These are phyloP conservation scores for Sphaeridia pumilis DNA, from an alignment of 2,888 invertebrate species.

Conservation along the genomic window DNA sequence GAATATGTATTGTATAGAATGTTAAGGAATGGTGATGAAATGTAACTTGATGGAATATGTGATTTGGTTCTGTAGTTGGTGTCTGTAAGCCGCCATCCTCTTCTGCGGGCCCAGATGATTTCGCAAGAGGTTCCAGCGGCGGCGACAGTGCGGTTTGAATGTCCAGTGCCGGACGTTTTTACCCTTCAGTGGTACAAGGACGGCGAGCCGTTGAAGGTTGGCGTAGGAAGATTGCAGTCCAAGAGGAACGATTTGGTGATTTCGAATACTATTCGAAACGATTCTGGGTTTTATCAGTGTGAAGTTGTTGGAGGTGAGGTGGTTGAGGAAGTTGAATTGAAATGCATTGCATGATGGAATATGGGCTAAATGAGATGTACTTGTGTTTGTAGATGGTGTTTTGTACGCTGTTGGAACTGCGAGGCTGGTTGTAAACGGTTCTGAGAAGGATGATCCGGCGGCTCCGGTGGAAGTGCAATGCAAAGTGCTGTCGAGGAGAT, in stretches of 20 bases:
- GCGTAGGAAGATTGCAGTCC: slow-evolving; percentile 31
- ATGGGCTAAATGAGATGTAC: not conserved
- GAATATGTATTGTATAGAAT: not conserved
- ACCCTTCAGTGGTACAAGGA: slow-evolving; percentile 33
- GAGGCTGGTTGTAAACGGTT: slow-evolving; percentile 25
- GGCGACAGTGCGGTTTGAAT: slow-evolving; percentile 28
- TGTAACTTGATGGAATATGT: not conserved
- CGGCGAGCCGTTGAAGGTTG: slow-evolving; percentile 30
- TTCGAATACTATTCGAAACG: slow-evolving; percentile 33
- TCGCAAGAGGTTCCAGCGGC: slow-evolving; percentile 27
- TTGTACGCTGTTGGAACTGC: slow-evolving; percentile 31
- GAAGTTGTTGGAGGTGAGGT: slow-evolving; percentile 25
- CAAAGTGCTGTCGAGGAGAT: slow-evolving; percentile 15
- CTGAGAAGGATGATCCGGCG: slow-evolving; percentile 22
- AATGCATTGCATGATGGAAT: not conserved
- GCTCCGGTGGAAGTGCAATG: slow-evolving; percentile 28
- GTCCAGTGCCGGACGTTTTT: slow-evolving; percentile 25
- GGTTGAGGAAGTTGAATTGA: not conserved
- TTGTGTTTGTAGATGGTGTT: slow-evolving; percentile 15
- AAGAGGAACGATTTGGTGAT: slow-evolving; percentile 32
- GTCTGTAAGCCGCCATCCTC: slow-evolving; percentile 26
- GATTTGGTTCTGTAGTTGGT: slow-evolving; percentile 17
- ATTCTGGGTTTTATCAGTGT: slow-evolving; percentile 34
- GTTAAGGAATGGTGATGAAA: not conserved
- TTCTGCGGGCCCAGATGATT: slow-evolving; percentile 18